Conservation (phyloP, 1,140 invertebrate genomes). For the Hermetia illucens region DNA sequence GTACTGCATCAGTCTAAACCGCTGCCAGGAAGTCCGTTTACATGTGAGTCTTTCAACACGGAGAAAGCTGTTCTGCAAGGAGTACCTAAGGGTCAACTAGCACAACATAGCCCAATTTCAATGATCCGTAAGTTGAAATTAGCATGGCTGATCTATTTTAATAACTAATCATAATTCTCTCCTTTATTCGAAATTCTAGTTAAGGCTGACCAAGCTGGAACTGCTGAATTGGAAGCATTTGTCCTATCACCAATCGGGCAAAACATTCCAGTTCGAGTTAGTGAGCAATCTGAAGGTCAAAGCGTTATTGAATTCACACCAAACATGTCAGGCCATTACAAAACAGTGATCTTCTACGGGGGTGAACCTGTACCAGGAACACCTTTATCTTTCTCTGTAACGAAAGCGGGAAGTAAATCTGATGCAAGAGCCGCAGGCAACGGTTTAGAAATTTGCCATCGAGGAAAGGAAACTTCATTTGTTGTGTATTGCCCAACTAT, state of each 20-base stretch:
- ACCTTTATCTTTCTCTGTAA: conserved; percentile 39
- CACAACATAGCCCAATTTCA: conserved; percentile 68
- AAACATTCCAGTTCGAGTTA: conserved; percentile 68
- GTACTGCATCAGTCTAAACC: conserved; percentile 84
- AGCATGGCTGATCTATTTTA: not conserved
- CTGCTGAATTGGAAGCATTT: conserved; percentile 78
- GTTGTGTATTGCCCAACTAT: conserved; percentile 44
- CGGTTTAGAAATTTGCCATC: conserved; percentile 49
- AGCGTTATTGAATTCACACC: conserved; percentile 75
- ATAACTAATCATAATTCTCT: not conserved
- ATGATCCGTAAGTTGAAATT: conserved; percentile 53
- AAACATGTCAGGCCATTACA: conserved; percentile 75
- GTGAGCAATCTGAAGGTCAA: conserved; percentile 53
- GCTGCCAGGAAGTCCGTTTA: conserved; percentile 89
- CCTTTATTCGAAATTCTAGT: conserved; percentile 41
- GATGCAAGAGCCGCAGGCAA: conserved; percentile 41
- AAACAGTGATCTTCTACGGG: conserved; percentile 78
- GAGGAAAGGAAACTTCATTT: conserved; percentile 57
- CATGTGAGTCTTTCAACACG: conserved; percentile 88
- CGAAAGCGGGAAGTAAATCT: conserved; percentile 25
- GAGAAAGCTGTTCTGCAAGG: conserved; percentile 58
- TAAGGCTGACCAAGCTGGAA: conserved; percentile 71
- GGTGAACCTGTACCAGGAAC: conserved; percentile 47
- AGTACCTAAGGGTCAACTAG: conserved; percentile 60
- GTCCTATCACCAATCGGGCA: conserved; percentile 81